These are phyloP conservation scores for Cheilosia urbana DNA, from an alignment of 2,888 invertebrate species.

Conservation along the genomic window DNA sequence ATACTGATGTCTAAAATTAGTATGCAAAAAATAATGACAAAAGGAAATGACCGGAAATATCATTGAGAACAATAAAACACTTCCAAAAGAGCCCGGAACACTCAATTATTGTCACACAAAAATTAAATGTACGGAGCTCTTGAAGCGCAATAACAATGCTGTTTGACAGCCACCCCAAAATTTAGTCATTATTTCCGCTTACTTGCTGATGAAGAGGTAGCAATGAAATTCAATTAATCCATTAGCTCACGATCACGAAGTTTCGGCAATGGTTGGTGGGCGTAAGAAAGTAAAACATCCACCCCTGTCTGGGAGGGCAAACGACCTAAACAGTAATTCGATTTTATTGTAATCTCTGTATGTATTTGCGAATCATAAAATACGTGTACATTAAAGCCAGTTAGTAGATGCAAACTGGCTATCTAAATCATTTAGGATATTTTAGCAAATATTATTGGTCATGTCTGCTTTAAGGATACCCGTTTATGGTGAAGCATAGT, in stretches of 20 bases:
- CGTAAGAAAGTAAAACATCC: not conserved
- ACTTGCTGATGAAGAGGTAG: not conserved
- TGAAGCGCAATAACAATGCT: too few relatives aligned
- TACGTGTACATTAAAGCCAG: not conserved
- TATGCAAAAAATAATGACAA: too few relatives aligned
- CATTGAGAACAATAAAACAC: too few relatives aligned
- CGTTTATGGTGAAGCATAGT: too few relatives aligned
- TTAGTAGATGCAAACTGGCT: not conserved
- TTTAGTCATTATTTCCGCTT: not conserved
- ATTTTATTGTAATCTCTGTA: not conserved
- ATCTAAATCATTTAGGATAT: too few relatives aligned
- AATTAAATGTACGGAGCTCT: too few relatives aligned
- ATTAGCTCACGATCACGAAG: not conserved
- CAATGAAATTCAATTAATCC: conserved; percentile 3
- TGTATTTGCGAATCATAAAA: not conserved
- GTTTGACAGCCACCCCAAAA: not conserved
- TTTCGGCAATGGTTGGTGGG: not conserved
- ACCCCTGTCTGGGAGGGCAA: not conserved
- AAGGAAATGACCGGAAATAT: too few relatives aligned
- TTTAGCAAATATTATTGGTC: too few relatives aligned
- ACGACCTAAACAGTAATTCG: not conserved
- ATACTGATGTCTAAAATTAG: too few relatives aligned
- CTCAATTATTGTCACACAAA: too few relatives aligned
- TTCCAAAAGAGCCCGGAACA: too few relatives aligned
- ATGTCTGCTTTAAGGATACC: too few relatives aligned